Conservation (phyloP, 1,140 invertebrate genomes). For the Meloidogyne exigua region DNA sequence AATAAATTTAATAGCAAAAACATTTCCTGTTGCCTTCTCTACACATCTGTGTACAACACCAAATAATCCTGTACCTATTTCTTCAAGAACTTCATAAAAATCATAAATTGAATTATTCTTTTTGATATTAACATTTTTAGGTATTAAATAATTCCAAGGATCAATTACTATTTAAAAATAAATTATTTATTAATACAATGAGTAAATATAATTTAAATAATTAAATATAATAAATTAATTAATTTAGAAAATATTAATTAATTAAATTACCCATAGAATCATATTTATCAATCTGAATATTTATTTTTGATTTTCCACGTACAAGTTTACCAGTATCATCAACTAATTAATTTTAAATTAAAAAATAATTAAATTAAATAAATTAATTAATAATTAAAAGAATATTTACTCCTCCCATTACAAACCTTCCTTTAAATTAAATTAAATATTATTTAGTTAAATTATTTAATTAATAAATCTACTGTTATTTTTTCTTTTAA, state of each 20-base stretch:
- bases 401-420: not conserved
- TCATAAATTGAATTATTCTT: conserved; percentile 85
- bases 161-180: conserved; percentile 75
- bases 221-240: too few relatives aligned
- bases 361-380: not conserved
- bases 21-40: conserved; percentile 89
- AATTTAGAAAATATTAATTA: too few relatives aligned
- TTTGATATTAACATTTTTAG: conserved; percentile 92
- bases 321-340: conserved; percentile 89
- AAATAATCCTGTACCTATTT: conserved; percentile 93
- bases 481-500: too few relatives aligned
- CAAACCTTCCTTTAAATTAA: not conserved
- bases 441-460: not conserved
- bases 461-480: too few relatives aligned
- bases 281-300: conserved; percentile 19
- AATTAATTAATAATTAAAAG: not conserved
- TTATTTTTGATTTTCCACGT: conserved; percentile 71
- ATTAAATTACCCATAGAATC: conserved; percentile 21
- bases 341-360: conserved; percentile 65
- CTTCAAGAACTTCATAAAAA: conserved; percentile 95
- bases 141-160: conserved; percentile 91
- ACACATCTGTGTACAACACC: conserved; percentile 95
- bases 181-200: conserved; percentile 18
- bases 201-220: too few relatives aligned
- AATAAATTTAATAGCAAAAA: conserved; percentile 98